Percentiles rank a stretch among this genome's conserved stretches.
These are phyloP conservation scores for Trilocha varians DNA, from an alignment of 2,888 invertebrate genomes.

Conservation along the genomic window DNA sequence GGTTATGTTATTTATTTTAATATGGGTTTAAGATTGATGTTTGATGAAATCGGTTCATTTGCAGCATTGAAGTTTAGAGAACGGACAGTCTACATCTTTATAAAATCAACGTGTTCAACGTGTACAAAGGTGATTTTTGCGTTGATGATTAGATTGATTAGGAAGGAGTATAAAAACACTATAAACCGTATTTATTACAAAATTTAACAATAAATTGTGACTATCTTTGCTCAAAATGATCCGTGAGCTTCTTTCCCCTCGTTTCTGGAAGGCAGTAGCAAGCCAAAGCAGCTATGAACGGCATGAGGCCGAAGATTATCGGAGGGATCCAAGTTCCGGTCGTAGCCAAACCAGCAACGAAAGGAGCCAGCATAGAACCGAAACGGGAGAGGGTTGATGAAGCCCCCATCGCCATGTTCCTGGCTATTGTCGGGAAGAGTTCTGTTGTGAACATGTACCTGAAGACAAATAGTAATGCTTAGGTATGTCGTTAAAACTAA, in stretches of 20 bases:
- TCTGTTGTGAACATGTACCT: conserved; percentile 62
- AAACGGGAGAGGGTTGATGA: conserved; percentile 73
- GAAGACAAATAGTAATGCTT: conserved; percentile 9
- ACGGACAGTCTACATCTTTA: too few relatives aligned
- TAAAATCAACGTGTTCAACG: too few relatives aligned
- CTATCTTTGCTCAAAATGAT: conserved; percentile 16
- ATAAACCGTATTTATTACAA: too few relatives aligned
- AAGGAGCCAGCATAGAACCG: conserved; percentile 74
- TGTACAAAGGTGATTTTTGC: too few relatives aligned
- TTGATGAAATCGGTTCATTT: too few relatives aligned
- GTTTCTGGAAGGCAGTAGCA: conserved; percentile 28
- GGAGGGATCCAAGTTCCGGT: conserved; percentile 26
- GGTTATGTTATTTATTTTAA: too few relatives aligned
- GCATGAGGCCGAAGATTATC: conserved; percentile 19
- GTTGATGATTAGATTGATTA: too few relatives aligned
- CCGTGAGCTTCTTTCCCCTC: conserved; percentile 21
- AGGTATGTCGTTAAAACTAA: too few relatives aligned
- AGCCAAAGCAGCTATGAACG: conserved; percentile 21
- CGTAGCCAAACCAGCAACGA: conserved; percentile 46
- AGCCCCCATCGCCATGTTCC: conserved; percentile 72
- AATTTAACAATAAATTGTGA: too few relatives aligned
- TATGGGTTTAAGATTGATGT: too few relatives aligned
- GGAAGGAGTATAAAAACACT: too few relatives aligned
- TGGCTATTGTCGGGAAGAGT: conserved; percentile 73
- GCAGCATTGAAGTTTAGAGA: too few relatives aligned